Percentiles rank a stretch among this genome's conserved stretches.
phyloP scores from a whole-genome alignment of 2,888 invertebrate genomes.

The Trisateles emortualis region DNA sequence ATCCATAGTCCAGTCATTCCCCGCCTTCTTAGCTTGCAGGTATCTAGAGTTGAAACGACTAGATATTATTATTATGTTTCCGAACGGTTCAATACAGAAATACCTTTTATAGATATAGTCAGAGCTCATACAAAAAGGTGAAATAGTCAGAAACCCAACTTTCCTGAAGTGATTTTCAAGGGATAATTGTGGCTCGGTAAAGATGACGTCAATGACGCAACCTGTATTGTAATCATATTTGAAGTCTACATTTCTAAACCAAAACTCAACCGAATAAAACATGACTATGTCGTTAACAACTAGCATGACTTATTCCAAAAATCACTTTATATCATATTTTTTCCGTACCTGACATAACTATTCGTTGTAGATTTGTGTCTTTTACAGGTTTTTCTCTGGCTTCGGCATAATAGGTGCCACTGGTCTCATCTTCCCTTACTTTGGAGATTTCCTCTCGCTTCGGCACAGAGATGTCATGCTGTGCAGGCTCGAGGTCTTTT shows the following conservation, averaged over 20 bases:
- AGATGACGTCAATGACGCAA: no score
- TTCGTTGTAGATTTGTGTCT: conserved; percentile 69
- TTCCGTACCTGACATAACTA: conserved; percentile 60
- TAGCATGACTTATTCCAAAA: background rate
- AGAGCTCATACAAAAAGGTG: no score
- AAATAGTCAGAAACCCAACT: no score
- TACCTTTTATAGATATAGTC: no score
- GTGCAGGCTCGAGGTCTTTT: conserved; percentile 87
- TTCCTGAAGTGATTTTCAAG: no score
- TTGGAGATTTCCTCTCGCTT: conserved; percentile 86
- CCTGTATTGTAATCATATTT: no score
- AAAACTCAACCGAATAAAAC: no score
- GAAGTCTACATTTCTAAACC: no score
- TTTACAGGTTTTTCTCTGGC: conserved; percentile 88
- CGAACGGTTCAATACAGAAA: no score
- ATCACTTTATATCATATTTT: conserved; percentile 36
- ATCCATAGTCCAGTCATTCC: conserved; percentile 85
- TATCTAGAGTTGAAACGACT: conserved; percentile 50
- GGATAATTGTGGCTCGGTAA: no score
- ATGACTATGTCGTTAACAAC: no score
- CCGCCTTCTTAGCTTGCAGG: conserved; percentile 87
- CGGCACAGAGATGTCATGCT: conserved; percentile 85
- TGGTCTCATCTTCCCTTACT: conserved; percentile 87
- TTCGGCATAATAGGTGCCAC: conserved; percentile 89
- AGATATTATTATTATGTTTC: no score